Conservation (phyloP, 1,140 invertebrate genomes). For the Lamellibrachia luymesi region DNA sequence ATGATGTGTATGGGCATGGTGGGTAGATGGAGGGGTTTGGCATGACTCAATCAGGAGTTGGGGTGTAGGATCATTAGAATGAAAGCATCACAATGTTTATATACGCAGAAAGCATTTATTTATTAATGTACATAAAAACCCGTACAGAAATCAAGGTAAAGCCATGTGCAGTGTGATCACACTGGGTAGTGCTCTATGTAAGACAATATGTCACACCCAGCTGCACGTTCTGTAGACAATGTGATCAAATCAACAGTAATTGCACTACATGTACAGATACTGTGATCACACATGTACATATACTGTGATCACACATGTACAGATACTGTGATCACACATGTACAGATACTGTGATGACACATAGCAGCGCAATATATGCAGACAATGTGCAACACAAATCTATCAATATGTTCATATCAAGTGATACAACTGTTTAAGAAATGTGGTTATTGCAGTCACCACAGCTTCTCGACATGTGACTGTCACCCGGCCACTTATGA, state of each 20-base stretch:
- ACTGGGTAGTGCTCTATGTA: no score
- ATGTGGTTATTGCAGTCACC: neutral
- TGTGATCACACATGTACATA: no score
- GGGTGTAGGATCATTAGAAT: neutral
- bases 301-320: no score
- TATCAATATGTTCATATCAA: neutral
- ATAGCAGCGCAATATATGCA: neutral
- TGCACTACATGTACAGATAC: neutral
- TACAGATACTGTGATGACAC: neutral
- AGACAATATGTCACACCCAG: neutral
- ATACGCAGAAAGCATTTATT: neutral
- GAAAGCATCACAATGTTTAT: neutral
- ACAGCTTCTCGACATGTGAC: neutral
- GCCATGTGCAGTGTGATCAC: no score
- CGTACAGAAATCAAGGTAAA: neutral
- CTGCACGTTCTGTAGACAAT: neutral
- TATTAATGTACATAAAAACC: neutral
- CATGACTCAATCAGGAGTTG: neutral
- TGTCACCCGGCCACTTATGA: neutral
- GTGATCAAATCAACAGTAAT: neutral
- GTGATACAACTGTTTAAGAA: neutral
- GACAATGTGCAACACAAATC: neutral
- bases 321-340: no score
- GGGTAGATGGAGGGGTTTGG: no score
- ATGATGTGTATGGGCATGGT: no score